Base-by-base conservation (phyloP, 1,140 invertebrate genomes). In the Homarus americanus region DNA sequence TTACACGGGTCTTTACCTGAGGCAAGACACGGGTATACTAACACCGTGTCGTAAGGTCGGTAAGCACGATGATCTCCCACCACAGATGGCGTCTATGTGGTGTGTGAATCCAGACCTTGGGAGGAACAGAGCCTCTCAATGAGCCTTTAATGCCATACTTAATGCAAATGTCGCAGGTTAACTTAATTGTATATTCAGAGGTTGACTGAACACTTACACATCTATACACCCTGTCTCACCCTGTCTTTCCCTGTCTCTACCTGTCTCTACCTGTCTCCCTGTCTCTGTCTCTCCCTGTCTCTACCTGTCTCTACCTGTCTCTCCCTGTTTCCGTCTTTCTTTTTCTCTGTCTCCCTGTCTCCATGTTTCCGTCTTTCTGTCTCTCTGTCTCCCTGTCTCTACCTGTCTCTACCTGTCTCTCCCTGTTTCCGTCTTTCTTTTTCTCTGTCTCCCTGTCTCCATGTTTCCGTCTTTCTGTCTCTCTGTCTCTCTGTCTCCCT, bases 121-220 rank as follows among this genome's bases (percentile, higher is more conserved):
- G n/a, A n/a, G n/a, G n/a, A n/a, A n/a, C n/a, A n/a, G n/a, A n/a
- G n/a, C n/a, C n/a, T n/a, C n/a, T n/a, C n/a, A n/a, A 41, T 76
- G 36, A 40, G 73, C 73, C 10, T 76, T 40, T 76, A 40, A 38
- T 40, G 73, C 40, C 36, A 41, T 40, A 76, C 73, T 76, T 76
- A 32, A 76, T 76, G 73, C 36, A 40, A 40, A 76, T 76, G 73
- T 40, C 28, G n/a, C 12, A 24, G 73, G 36, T 36, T 3, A 41
- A 76, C 34, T 40, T 76, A 76, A 76, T 76, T 76, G 73, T 40
- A 76, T 76, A 76, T 76, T 76, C 73, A 38, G 36, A 40, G 36
- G 2, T n/a, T 76, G 36, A 76, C 15, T 38, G 73, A 76, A 32
- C 73, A 76, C 40, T 40, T 20, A 38, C 20, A 73, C 53, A 17